Base-by-base conservation (phyloP, 2,888 invertebrate species). In the Brachypalpus laphriformis region DNA sequence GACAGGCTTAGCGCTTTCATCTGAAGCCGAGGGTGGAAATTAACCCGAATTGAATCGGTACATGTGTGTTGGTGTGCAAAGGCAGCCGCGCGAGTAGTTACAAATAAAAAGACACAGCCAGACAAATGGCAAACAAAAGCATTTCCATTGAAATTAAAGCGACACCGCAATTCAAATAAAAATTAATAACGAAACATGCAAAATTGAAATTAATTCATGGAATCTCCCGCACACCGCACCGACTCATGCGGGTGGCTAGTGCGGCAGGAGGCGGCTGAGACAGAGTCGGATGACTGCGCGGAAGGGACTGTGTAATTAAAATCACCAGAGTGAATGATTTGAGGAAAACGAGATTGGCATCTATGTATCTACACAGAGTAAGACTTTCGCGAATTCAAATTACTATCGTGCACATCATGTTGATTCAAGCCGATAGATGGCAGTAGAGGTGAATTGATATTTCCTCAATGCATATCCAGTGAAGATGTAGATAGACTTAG, bases 171-270 rank as follows among this genome's bases (percentile, higher is more conserved):
- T 80, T 81, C 81, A 85, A 85, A 85, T 76, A 81, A 85, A 85
- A 80, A 81, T 81, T 85, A 71, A 85, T 75, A 90, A 90, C 88
- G 88, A 89, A 89, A 91, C 91, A 91, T 91, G 91, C 91, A 91
- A 91, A 91, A 91, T 91, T 90, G 89, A 90, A 90, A 91, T 91
- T 91, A 91, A 91, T 91, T 91, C 90, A 89, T 87, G 88, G 90
- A 90, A 91, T 89, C 89, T 89, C 74, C 25, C 22, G 40, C 6
- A 16, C 18, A 8, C 2, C 28, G 28, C 14, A n/a, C 5, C 54
- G 56, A 28, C 56, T 49, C 20, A 51, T 70, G 76, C 61, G 77
- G 70, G 61, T 16, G 61, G 63, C 18, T 16, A 20, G 16, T 14
- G 7, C 6, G 25, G 14, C 59, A 54, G 54, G 14, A 1, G 40